Conservation (phyloP, 2,888 invertebrate genomes). For the Leptothorax acervorum region DNA sequence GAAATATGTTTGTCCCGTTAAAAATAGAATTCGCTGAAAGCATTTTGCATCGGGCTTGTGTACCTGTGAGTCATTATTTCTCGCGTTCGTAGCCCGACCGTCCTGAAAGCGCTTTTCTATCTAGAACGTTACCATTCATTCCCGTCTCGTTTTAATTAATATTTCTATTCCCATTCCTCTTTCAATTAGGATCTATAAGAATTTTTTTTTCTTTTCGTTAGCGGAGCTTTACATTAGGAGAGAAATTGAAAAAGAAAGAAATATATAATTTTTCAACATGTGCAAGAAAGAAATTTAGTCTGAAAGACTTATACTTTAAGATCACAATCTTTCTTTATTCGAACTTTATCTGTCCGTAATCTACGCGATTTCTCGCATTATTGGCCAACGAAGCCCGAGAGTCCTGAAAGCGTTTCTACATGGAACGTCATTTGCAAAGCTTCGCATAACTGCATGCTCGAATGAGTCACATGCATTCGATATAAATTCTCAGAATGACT, state of each 20-base stretch:
- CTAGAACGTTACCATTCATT: not conserved
- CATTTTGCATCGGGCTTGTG: not conserved
- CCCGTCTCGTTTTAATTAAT: conserved; percentile 10
- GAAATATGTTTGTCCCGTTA: conserved; percentile 1
- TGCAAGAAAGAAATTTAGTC: not conserved
- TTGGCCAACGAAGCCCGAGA: conserved; percentile 3
- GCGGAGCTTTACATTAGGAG: not conserved
- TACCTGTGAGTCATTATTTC: conserved; percentile 34
- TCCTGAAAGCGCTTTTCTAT: not conserved
- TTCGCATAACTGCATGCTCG: conserved; percentile 34
- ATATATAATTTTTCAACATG: not conserved
- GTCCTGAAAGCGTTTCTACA: conserved; percentile 15
- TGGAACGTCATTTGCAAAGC: conserved; percentile 36
- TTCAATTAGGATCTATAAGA: conserved; percentile 25
- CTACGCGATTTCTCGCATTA: conserved; percentile 15
- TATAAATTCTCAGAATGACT: conserved; percentile 48
- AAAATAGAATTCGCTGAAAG: conserved; percentile 13
- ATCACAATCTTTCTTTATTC: not conserved
- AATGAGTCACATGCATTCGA: conserved; percentile 44
- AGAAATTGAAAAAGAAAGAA: not conserved
- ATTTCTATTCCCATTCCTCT: not conserved
- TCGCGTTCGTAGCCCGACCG: not conserved
- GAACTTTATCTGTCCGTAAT: not conserved
- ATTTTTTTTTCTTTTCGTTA: not conserved
- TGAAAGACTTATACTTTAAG: not conserved